Conservation (phyloP, 2,888 invertebrate species). For the Epiblema foenella region DNA sequence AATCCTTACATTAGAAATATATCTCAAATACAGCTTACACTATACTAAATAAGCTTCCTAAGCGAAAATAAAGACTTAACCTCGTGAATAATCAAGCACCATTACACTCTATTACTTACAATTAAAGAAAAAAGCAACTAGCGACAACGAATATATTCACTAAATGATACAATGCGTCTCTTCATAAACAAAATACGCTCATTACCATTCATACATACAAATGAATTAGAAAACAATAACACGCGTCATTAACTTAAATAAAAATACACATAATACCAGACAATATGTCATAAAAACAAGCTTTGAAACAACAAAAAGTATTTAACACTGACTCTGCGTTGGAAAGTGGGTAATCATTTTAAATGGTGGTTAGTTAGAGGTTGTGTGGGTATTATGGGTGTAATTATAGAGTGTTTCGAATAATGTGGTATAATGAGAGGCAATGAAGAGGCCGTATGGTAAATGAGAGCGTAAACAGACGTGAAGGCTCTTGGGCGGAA, state of each 20-base stretch:
- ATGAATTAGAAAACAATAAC: slow-evolving; percentile 31
- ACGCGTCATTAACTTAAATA: slow-evolving; percentile 33
- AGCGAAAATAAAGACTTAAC: neutral
- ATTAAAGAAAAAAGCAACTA: slow-evolving; percentile 7
- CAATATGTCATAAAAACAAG: slow-evolving; percentile 34
- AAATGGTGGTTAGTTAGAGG: slow-evolving; percentile 52
- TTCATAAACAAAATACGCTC: slow-evolving; percentile 21
- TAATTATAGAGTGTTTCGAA: slow-evolving; percentile 49
- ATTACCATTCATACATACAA: slow-evolving; percentile 29
- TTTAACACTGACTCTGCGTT: slow-evolving; percentile 29
- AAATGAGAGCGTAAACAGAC: slow-evolving; percentile 36
- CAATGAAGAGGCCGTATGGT: slow-evolving; percentile 45
- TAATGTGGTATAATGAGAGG: slow-evolving; percentile 51
- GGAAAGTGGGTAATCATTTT: slow-evolving; percentile 49
- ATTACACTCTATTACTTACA: neutral
- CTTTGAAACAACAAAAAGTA: slow-evolving; percentile 28
- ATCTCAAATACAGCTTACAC: too few species aligned
- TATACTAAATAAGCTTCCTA: neutral
- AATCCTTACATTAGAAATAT: too few species aligned
- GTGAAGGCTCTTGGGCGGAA: slow-evolving; percentile 12
- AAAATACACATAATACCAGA: slow-evolving; percentile 31
- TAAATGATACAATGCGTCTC: slow-evolving; percentile 16
- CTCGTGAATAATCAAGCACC: neutral
- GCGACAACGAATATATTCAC: slow-evolving; percentile 8
- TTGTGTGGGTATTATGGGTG: slow-evolving; percentile 47